phyloP scores from a whole-genome alignment of 1,140 invertebrate species.

The Bombyx mori region DNA sequence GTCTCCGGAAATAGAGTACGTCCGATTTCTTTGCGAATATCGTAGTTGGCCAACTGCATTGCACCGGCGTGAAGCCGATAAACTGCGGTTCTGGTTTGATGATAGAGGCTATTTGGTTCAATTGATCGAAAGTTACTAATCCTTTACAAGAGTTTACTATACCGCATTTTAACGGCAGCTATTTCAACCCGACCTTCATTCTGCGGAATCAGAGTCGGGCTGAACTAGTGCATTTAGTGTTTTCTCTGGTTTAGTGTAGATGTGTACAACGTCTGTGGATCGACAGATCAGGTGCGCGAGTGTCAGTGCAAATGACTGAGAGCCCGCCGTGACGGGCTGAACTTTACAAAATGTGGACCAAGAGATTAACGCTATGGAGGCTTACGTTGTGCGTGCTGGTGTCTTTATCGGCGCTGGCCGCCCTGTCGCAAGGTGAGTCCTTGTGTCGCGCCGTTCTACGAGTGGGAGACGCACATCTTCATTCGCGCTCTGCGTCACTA shows the following conservation, averaged over 20 bases:
- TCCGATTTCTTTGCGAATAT: constrained; percentile 34
- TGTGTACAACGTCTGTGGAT: constrained; percentile 49
- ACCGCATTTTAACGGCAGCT: constrained; percentile 34
- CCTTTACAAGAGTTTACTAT: constrained; percentile 1
- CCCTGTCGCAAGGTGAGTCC: constrained; percentile 57
- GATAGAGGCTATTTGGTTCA: no score
- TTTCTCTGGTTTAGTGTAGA: constrained; percentile 47
- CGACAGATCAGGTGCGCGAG: constrained; percentile 60
- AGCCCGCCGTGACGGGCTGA: constrained; percentile 49
- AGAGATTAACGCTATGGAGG: constrained; percentile 66
- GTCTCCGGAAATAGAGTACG: constrained; percentile 72
- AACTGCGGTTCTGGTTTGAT: constrained; percentile 30
- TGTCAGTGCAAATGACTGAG: constrained; percentile 66
- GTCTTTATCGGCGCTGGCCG: constrained; percentile 53
- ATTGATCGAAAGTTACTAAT: constrained; percentile 1
- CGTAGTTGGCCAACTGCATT: constrained; percentile 28
- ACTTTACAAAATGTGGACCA: constrained; percentile 65
- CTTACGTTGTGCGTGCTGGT: constrained; percentile 65
- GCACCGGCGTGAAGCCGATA: constrained; percentile 38
- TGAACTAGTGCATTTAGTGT: constrained; percentile 22
- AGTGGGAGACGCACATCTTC: constrained; percentile 31
- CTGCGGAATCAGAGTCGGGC: constrained; percentile 38
- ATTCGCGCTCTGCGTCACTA: constrained; percentile 47
- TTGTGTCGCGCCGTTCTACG: constrained; percentile 10
- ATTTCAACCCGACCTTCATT: constrained; percentile 42